phyloP scores from a whole-genome alignment of 2,797 vertebrate genomes.

The Allobates femoralis region DNA sequence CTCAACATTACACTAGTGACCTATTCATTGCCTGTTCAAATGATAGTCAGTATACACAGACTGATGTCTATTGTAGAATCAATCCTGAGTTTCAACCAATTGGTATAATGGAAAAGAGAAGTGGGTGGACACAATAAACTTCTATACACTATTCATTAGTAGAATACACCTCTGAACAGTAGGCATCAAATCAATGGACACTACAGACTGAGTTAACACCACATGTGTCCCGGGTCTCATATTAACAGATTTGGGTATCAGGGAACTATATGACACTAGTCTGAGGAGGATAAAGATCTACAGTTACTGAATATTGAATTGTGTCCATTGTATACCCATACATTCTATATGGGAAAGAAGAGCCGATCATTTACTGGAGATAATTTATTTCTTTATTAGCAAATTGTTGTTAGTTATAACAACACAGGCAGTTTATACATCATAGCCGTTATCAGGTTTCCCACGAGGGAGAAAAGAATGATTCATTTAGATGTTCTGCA shows the following conservation, averaged over 20 bases:
- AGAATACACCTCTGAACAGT: not conserved
- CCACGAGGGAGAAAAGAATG: not conserved
- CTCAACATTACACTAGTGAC: too few species aligned
- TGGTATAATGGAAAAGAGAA: too few species aligned
- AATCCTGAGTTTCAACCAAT: too few species aligned
- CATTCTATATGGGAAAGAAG: not conserved
- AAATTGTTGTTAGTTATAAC: not conserved
- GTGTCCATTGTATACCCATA: not conserved
- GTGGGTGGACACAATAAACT: too few species aligned
- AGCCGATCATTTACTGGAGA: not conserved
- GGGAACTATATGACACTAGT: not conserved
- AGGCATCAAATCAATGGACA: not conserved
- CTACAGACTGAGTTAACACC: not conserved
- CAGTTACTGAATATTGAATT: not conserved
- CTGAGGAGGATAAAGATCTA: not conserved
- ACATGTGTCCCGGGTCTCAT: not conserved
- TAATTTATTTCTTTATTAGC: conserved; percentile 28
- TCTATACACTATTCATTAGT: too few species aligned
- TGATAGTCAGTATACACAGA: too few species aligned
- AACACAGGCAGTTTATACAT: not conserved
- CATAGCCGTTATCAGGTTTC: not conserved
- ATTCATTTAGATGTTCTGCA: conserved; percentile 13
- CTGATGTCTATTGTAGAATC: too few species aligned
- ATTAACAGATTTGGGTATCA: not conserved
- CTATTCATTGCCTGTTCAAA: too few species aligned